Evolutionary conservation across 2,113 vertebrate genomes (phyloP).

Genomic region (Mirza zaza): DNA sequence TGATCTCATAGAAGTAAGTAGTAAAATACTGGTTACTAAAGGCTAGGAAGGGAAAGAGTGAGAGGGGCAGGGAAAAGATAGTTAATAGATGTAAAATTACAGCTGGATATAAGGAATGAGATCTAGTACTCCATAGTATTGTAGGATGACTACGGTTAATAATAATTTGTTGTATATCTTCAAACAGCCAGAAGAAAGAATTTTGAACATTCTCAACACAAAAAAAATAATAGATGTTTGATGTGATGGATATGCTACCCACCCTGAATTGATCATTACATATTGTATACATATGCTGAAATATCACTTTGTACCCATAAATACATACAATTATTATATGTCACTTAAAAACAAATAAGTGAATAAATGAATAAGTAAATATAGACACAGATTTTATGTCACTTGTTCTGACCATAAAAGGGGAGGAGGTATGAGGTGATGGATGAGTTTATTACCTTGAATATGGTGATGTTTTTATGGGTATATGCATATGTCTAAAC

Average conservation of each 20-base stretch:
- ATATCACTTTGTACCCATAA: not conserved
- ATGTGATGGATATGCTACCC: not conserved
- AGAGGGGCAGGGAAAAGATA: not conserved
- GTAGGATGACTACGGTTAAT: not conserved
- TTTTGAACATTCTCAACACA: not conserved
- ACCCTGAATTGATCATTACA: not conserved
- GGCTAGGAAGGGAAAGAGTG: not conserved
- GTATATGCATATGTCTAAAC: not conserved
- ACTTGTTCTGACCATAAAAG: not conserved
- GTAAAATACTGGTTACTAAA: not conserved
- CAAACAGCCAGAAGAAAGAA: not conserved
- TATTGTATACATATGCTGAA: not conserved
- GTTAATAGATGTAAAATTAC: not conserved
- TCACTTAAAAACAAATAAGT: not conserved
- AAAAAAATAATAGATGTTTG: not conserved
- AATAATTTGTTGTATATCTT: not conserved
- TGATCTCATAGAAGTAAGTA: not conserved
- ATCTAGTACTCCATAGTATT: not conserved
- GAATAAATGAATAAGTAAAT: not conserved
- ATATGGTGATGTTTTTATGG: not conserved
- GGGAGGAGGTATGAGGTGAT: accelerated
- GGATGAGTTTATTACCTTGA: not conserved
- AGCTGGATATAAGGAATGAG: not conserved
- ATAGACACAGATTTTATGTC: not conserved
- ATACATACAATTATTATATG: not conserved